phyloP scores from a whole-genome alignment of 1,140 invertebrate species.

The Lepidurus arcticus region DNA sequence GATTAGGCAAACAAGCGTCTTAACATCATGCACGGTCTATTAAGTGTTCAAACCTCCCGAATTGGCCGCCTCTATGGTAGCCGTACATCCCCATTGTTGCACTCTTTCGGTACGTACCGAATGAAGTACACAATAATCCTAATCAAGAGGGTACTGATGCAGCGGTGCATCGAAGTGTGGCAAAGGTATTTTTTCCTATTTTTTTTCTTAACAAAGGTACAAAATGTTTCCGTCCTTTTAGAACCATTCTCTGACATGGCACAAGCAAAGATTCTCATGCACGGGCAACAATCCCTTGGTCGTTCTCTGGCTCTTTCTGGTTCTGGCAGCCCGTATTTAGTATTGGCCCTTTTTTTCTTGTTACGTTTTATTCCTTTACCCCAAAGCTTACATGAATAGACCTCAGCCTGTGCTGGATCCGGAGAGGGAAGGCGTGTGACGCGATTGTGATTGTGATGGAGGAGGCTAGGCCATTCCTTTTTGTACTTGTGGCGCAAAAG shows the following conservation, averaged over 20 bases:
- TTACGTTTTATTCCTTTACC: not conserved
- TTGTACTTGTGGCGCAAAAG: not conserved
- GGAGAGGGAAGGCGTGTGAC: not conserved
- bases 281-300: not conserved
- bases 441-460: conserved; percentile 19
- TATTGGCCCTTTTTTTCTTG: not conserved
- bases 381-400: not conserved
- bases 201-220: not conserved
- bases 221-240: not conserved
- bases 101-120: not conserved
- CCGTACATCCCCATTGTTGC: not conserved
- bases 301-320: not conserved
- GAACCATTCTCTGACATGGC: not conserved
- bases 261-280: not conserved
- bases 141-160: not conserved
- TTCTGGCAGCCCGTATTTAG: not conserved
- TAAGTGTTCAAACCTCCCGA: conserved; percentile 1
- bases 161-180: not conserved
- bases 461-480: not conserved
- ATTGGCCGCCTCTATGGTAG: not conserved
- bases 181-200: not conserved
- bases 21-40: not conserved
- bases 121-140: not conserved
- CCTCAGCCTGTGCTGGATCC: not conserved
- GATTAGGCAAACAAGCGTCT: not conserved